phyloP scores from a whole-genome alignment of 2,113 vertebrate genomes.

The Etheostoma spectabile region DNA sequence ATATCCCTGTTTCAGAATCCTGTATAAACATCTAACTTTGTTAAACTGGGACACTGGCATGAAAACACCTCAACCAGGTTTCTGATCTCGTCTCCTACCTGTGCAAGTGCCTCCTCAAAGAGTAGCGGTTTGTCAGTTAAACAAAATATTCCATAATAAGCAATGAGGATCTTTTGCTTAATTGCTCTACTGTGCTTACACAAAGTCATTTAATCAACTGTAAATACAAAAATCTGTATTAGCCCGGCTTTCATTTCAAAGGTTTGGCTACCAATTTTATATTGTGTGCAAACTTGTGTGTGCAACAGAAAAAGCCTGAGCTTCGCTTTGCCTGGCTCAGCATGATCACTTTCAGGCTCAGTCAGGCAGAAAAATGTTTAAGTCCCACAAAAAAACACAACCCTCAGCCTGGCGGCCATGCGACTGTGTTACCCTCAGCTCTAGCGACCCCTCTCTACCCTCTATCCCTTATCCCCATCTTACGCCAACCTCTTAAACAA shows the following conservation, averaged over 20 bases:
- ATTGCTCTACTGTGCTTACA: not conserved
- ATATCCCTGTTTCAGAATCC: not conserved
- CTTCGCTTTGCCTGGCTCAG: constrained; percentile 38
- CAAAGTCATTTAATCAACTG: not conserved
- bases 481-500: constrained; percentile 42
- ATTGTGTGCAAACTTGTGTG: not conserved
- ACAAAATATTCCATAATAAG: not conserved
- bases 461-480: constrained; percentile 15
- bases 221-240: constrained; percentile 12
- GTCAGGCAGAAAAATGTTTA: constrained; percentile 61
- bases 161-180: not conserved
- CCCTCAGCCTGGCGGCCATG: constrained; percentile 29
- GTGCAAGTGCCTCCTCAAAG: not conserved
- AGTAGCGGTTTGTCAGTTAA: not conserved
- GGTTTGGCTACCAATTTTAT: not conserved
- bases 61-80: not conserved
- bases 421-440: constrained; percentile 27
- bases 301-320: constrained; percentile 24
- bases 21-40: not conserved
- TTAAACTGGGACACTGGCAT: not conserved
- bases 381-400: constrained; percentile 61
- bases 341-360: constrained; percentile 58
- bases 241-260: constrained; percentile 6
- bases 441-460: constrained; percentile 10
- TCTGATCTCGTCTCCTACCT: not conserved